These are phyloP conservation scores for Meteorus colon DNA, from an alignment of 2,888 invertebrate species.

Conservation along the genomic window DNA sequence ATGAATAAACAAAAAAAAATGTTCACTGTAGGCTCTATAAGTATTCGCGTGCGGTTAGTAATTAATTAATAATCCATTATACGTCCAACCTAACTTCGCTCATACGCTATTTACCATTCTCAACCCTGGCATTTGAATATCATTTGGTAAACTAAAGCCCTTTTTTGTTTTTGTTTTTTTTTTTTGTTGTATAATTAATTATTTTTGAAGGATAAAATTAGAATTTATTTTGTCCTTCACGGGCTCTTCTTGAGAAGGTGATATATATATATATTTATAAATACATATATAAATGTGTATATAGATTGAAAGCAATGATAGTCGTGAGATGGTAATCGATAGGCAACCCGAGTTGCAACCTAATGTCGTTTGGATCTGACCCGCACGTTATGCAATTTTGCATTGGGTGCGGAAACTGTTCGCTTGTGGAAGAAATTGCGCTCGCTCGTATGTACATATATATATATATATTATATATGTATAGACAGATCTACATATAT, in stretches of 20 bases:
- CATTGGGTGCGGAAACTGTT: slow-evolving; percentile 33
- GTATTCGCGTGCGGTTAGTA: too few relatives aligned
- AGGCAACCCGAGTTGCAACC: slow-evolving; percentile 31
- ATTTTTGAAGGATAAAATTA: too few relatives aligned
- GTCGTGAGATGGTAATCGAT: slow-evolving; percentile 42
- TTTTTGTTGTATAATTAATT: too few relatives aligned
- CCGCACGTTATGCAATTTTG: slow-evolving; percentile 44
- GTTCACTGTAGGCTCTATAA: too few relatives aligned
- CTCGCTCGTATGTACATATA: slow-evolving; percentile 7
- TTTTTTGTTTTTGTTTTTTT: too few relatives aligned
- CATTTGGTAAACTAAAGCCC: too few relatives aligned
- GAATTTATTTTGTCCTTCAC: too few relatives aligned
- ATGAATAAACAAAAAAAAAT: too few relatives aligned
- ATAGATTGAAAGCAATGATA: slow-evolving; percentile 19
- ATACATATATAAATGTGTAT: background rate
- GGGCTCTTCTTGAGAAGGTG: background rate
- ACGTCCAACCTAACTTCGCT: too few relatives aligned
- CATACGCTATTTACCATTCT: too few relatives aligned
- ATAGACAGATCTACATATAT: slow-evolving; percentile 23
- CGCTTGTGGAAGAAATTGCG: slow-evolving; percentile 36
- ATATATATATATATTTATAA: background rate
- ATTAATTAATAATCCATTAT: too few relatives aligned
- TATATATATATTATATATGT: slow-evolving; percentile 25
- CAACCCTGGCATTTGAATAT: too few relatives aligned
- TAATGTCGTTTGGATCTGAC: slow-evolving; percentile 44